These are phyloP conservation scores for Lasioglossum malachurum DNA, from an alignment of 2,888 invertebrate species.

Conservation along the genomic window DNA sequence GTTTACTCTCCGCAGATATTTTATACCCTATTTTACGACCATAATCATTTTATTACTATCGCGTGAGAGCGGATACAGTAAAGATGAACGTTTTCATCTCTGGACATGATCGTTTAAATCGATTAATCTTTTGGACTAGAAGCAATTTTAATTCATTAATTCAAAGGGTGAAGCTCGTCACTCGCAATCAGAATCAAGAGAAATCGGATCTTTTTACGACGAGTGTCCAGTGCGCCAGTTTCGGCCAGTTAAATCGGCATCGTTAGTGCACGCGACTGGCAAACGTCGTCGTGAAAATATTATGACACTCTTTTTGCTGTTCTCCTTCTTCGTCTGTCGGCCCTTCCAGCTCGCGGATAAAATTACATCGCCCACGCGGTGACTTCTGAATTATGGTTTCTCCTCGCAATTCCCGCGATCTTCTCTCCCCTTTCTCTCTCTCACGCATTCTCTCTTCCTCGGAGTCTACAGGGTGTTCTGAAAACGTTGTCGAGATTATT, in stretches of 20 bases:
- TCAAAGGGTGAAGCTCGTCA: not conserved
- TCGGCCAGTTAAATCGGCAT: slow-evolving; percentile 30
- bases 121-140: too few relatives aligned
- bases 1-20: not conserved
- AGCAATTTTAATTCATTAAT: too few relatives aligned
- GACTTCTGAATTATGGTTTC: slow-evolving; percentile 67
- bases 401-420: slow-evolving; percentile 54
- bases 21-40: slow-evolving; percentile 4
- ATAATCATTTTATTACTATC: not conserved
- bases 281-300: slow-evolving; percentile 34
- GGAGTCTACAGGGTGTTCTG: not conserved
- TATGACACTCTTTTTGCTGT: slow-evolving; percentile 31
- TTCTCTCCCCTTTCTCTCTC: not conserved
- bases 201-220: slow-evolving; percentile 1
- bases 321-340: slow-evolving; percentile 7
- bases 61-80: not conserved
- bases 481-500: too few relatives aligned
- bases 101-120: not conserved
- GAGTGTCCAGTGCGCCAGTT: slow-evolving; percentile 41
- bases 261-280: slow-evolving; percentile 27
- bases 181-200: slow-evolving; percentile 8
- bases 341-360: slow-evolving; percentile 42
- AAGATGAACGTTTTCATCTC: not conserved
- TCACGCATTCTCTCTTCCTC: not conserved
- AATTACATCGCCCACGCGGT: slow-evolving; percentile 66